A percentile compares a stretch with the other conserved stretches of the same genome.
Conservation (phyloP, 1,140 invertebrate genomes). For the Anoplophora glabripennis region DNA sequence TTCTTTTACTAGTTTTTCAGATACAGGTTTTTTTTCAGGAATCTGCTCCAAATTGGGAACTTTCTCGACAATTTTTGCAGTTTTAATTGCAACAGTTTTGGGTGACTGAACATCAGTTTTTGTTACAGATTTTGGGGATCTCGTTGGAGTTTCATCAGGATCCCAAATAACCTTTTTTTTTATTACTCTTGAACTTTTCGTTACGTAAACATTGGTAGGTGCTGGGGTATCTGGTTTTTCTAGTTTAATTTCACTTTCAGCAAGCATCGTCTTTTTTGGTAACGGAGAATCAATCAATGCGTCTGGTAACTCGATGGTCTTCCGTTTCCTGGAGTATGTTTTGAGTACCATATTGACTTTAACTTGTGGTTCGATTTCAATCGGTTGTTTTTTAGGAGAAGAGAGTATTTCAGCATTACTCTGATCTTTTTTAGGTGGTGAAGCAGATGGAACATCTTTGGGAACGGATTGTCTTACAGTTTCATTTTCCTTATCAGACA, state of each 20-base stretch:
- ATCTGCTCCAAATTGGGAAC: constrained; percentile 1
- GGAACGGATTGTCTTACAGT: background rate
- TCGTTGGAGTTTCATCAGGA: constrained; percentile 52
- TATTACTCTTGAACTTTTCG: constrained; percentile 57
- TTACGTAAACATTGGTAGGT: constrained; percentile 37
- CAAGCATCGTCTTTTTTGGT: constrained; percentile 22
- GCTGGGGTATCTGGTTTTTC: constrained; percentile 12
- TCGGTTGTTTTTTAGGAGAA: constrained; percentile 1
- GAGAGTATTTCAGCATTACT: background rate
- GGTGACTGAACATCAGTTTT: background rate
- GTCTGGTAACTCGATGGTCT: constrained; percentile 32
- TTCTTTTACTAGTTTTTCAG: background rate
- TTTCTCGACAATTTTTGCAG: constrained; percentile 12
- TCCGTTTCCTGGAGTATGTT: constrained; percentile 46
- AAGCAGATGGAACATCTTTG: background rate
- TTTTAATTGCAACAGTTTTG: constrained; percentile 1
- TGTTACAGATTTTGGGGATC: constrained; percentile 1
- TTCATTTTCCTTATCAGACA: background rate
- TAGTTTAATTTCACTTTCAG: constrained; percentile 13
- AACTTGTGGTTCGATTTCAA: constrained; percentile 31
- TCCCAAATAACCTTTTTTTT: constrained; percentile 69
- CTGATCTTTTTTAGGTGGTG: constrained; percentile 1
- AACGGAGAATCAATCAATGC: constrained; percentile 6
- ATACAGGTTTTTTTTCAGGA: constrained; percentile 17
- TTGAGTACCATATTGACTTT: constrained; percentile 37